Base-by-base conservation (phyloP, 2,797 vertebrate genomes). In the Diglossa cyanea region DNA sequence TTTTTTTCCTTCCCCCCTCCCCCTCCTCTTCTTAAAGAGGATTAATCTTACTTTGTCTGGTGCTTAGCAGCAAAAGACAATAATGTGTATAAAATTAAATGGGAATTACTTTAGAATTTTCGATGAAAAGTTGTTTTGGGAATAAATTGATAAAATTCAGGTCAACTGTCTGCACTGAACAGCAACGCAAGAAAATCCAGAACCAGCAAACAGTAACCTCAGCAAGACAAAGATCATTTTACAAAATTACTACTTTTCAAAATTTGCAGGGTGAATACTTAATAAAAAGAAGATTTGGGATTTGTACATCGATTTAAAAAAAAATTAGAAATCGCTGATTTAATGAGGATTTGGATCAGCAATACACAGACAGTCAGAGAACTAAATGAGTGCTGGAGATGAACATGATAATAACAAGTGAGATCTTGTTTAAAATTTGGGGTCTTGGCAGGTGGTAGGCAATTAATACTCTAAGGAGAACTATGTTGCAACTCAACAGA, bases 31-130 rank as follows among this genome's bases (percentile, higher is more conserved):
- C 53, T 83, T 88, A 44, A 94, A 93, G 81, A 78, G 25, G 58
- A 95, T 91, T 94, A 93, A 88, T 84, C 33, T 93, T 95, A 74
- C 26, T 95, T 92, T 91, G n/a, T 61, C 55, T 90, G 45, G 57
- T 91, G 42, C 50, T 90, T 96, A 91, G 37, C 60, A 94, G 40
- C 20, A 71, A 89, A 63, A 95, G 82, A 94, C 55, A 74, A 96
- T 93, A 96, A 73, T 40, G 31, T 68, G 14, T 54, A 90, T 73
- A 74, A 90, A 96, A 96, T 91, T 89, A 91, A 80, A 93, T 17
- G 68, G 7, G 28, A 92, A 86, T 80, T 90, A 71, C 42, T 94
- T 90, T 70, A 53, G 50, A 70, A 87, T 76, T 96, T 93, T 68
- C 61, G 92, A 92, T 81, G 47, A 76, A 82, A 96, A 84, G 61